Conservation (phyloP, 23 tunicate species). For the Corella eumyota region DNA sequence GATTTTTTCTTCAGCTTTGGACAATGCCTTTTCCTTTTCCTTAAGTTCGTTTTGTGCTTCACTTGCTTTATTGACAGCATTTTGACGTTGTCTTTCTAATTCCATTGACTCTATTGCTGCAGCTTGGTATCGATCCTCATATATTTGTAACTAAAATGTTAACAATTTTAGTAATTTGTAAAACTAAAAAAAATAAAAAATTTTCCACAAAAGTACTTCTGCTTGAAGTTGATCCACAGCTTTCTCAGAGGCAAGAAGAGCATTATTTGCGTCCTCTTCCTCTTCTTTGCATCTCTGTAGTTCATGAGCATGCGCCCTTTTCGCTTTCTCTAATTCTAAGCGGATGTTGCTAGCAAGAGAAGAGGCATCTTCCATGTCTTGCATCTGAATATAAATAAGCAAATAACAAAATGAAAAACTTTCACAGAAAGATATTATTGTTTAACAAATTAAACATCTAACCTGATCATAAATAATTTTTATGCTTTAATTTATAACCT, state of each 20-base stretch:
- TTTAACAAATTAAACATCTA: background rate
- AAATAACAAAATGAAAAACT: background rate
- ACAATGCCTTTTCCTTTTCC: constrained; percentile 24
- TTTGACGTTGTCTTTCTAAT: constrained; percentile 27
- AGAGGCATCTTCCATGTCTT: constrained; percentile 37
- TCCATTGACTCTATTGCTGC: constrained; percentile 34
- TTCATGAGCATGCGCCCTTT: constrained; percentile 28
- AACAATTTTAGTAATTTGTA: background rate
- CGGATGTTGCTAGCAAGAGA: constrained; percentile 31
- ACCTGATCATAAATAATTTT: background rate
- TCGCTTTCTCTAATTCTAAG: constrained; percentile 24
- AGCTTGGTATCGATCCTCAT: constrained; percentile 28
- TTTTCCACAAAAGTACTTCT: constrained; percentile 14
- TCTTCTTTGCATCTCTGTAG: constrained; percentile 16
- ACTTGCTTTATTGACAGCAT: constrained; percentile 11
- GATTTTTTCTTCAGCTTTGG: constrained; percentile 33
- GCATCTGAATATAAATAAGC: constrained; percentile 5
- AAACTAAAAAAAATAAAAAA: background rate
- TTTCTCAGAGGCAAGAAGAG: constrained; percentile 16
- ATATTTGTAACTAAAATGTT: constrained; percentile 5
- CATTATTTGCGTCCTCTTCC: constrained; percentile 2
- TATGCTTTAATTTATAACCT: constrained; percentile 6
- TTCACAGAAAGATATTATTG: background rate
- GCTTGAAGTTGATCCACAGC: constrained; percentile 14
- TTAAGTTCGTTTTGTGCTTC: constrained; percentile 23